Evolutionary conservation across 2,888 invertebrate species (phyloP), one percentile per base, ranked within the genome.

Genomic region (Erpobdella octoculata): DNA sequence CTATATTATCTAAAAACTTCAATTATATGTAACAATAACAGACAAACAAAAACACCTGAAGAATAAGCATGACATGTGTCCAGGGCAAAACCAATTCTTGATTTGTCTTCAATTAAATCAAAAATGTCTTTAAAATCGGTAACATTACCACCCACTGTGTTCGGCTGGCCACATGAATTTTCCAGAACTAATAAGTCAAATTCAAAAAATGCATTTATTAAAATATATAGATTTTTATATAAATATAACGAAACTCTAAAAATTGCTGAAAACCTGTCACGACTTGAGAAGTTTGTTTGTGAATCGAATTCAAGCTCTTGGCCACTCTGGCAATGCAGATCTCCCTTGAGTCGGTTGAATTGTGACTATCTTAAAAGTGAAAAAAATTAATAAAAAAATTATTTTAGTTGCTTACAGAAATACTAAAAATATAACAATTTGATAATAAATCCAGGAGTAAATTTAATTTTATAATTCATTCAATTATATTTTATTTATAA

Each of bases 21-120:
- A 41, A 12, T 9, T 41, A 9, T 9, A 41, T 41, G 21, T 31
- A 53, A 21, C 5, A 35, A 25, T 36, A 35, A 4, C 36, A 9
- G 25, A 9, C 28, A 70, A 12, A 1, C 25, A 37, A 35, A 6
- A 28, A 62, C 75, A 83, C 84, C 84, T 70, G 84, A 83, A 73
- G 84, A 83, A 78, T 83, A 83, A 28, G 83, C 82, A 78, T 84
- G 84, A 73, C 84, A 84, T 0, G 84, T 84, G 74, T 84, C 84
- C 35, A 84, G 78, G 76, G 84, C 85, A 9, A 84, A 81, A 2
- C 84, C 84, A 33, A 85, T 77, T n/a, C 84, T 76, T 1, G 76
- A 74, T 73, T 83, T 81, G 76, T 83, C 78, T 28, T 79, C 76
- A 15, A 84, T 81, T 38, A 70, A 65, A 53, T 79, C 79, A 38